Evolutionary conservation across 2,797 vertebrate species (phyloP).

Genomic region (Oreonectes daqikongensis): DNA sequence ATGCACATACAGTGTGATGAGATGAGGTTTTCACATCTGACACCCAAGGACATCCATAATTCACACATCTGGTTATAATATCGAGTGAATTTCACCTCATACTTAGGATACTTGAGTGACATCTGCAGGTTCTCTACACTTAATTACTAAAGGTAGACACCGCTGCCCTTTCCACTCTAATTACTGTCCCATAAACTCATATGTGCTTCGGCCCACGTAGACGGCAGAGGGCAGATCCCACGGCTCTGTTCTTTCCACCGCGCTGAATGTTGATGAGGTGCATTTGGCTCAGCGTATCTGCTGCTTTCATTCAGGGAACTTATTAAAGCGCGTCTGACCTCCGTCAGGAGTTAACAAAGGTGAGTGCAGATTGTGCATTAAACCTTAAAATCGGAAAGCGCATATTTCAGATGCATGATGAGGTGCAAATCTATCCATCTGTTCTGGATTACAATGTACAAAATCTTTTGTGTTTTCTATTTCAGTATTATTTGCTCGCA

Average conservation of each 20-base stretch:
- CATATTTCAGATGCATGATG: neutral
- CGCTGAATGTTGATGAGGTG: slow-evolving; percentile 40
- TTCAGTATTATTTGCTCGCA: neutral
- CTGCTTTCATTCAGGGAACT: slow-evolving; percentile 30
- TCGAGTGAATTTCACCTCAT: slow-evolving; percentile 38
- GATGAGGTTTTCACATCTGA: slow-evolving; percentile 52
- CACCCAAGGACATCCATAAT: slow-evolving; percentile 63
- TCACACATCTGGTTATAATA: slow-evolving; percentile 49
- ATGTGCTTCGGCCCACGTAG: slow-evolving; percentile 50
- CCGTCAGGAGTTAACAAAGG: slow-evolving; percentile 7
- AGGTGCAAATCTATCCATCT: neutral
- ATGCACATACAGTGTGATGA: neutral
- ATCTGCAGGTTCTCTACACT: slow-evolving; percentile 57
- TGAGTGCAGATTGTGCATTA: slow-evolving; percentile 16
- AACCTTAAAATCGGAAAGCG: slow-evolving; percentile 21
- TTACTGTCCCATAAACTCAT: slow-evolving; percentile 61
- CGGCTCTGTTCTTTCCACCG: slow-evolving; percentile 17
- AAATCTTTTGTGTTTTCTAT: neutral
- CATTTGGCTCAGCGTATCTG: slow-evolving; percentile 9
- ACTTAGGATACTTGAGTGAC: slow-evolving; percentile 64
- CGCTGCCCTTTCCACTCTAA: slow-evolving; percentile 43
- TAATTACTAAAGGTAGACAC: slow-evolving; percentile 67
- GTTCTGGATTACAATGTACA: neutral
- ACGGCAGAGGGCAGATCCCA: slow-evolving; percentile 53
- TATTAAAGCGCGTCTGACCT: slow-evolving; percentile 19